phyloP scores from a whole-genome alignment of 2,888 invertebrate species.

The Hypselothyrea guttata region DNA sequence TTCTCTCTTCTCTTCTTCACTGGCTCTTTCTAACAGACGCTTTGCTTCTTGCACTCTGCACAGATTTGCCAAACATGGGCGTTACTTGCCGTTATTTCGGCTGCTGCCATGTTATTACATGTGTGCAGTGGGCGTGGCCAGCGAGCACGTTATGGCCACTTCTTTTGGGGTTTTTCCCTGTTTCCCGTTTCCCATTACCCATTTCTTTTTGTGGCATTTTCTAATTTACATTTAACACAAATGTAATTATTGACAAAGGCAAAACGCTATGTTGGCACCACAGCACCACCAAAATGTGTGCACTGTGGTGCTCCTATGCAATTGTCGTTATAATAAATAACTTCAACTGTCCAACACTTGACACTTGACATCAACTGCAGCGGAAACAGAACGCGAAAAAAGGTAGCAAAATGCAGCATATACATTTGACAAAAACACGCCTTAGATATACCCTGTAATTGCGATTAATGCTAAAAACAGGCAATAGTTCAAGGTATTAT shows the following conservation, averaged over 20 bases:
- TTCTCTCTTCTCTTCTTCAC: slow-evolving; percentile 18
- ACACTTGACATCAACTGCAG: slow-evolving; percentile 79
- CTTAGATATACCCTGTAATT: slow-evolving; percentile 35
- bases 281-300: slow-evolving; percentile 10
- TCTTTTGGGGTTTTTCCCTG: slow-evolving; percentile 13
- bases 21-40: no score
- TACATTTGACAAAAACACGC: background rate
- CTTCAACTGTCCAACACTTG: slow-evolving; percentile 79
- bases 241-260: slow-evolving; percentile 70
- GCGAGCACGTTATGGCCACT: slow-evolving; percentile 50
- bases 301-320: slow-evolving; percentile 49
- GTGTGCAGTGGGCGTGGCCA: slow-evolving; percentile 39
- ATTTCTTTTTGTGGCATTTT: slow-evolving; percentile 55
- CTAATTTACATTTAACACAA: slow-evolving; percentile 75
- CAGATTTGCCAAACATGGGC: slow-evolving; percentile 52
- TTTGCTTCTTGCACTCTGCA: no score
- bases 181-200: background rate
- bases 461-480: no score
- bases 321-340: slow-evolving; percentile 80
- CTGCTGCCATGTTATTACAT: slow-evolving; percentile 14
- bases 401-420: slow-evolving; percentile 21
- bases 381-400: slow-evolving; percentile 60
- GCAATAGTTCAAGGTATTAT: no score
- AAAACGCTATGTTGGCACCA: slow-evolving; percentile 51
- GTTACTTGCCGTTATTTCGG: slow-evolving; percentile 11